Evolutionary conservation across 2,113 vertebrate species (phyloP).

Genomic region (Chrysemys picta): DNA sequence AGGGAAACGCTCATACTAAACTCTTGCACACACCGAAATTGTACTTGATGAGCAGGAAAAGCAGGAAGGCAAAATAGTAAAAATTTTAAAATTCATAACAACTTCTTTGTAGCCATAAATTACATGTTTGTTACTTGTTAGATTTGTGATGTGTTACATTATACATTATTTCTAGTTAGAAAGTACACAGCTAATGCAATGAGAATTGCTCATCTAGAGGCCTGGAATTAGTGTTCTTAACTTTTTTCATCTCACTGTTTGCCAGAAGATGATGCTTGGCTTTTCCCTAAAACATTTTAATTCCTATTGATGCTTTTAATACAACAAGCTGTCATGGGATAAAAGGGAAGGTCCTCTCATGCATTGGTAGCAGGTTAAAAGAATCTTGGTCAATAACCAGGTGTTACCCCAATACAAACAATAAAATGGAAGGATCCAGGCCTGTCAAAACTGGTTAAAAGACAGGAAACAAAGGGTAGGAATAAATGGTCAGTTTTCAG

Average conservation of each 20-base stretch:
- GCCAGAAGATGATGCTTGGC: background rate
- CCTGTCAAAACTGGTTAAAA: too few relatives aligned
- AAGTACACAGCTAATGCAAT: background rate
- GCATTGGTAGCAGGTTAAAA: too few relatives aligned
- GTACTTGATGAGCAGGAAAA: conserved; percentile 50
- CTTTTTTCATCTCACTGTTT: background rate
- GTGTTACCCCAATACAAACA: too few relatives aligned
- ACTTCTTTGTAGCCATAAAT: conserved; percentile 15
- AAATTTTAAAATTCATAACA: background rate
- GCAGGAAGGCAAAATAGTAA: conserved; percentile 22
- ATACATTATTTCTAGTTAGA: background rate
- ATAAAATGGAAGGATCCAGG: too few relatives aligned
- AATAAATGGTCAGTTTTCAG: too few relatives aligned
- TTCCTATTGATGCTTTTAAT: background rate
- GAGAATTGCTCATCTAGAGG: background rate
- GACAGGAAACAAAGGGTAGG: too few relatives aligned
- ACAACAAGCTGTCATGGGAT: too few relatives aligned
- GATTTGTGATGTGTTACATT: background rate
- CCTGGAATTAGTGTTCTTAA: background rate
- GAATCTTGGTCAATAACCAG: too few relatives aligned
- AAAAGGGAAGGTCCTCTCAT: too few relatives aligned
- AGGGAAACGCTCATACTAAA: background rate
- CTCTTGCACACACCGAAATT: conserved; percentile 32
- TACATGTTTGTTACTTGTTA: conserved; percentile 14
- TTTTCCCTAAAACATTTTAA: background rate